Conservation (phyloP, 2,888 invertebrate species). For the Hirtodrosophila cameraria region DNA sequence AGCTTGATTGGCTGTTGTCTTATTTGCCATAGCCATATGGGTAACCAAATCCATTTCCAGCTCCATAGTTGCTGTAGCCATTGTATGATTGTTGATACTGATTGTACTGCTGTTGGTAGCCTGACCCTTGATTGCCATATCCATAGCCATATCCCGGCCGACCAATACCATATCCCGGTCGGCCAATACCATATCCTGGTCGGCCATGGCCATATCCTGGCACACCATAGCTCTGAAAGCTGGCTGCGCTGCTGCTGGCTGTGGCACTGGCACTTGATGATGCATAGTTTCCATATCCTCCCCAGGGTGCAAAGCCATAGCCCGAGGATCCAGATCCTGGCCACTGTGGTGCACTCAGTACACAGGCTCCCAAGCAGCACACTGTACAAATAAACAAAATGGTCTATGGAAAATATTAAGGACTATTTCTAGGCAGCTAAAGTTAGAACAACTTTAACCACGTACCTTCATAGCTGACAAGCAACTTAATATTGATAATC, state of each 20-base stretch:
- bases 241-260: conserved; percentile 56
- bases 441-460: neutral
- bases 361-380: conserved; percentile 19
- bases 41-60: conserved; percentile 37
- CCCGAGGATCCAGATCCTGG: conserved; percentile 40
- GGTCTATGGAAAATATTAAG: conserved; percentile 11
- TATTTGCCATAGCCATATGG: conserved; percentile 51
- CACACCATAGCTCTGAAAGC: conserved; percentile 36
- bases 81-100: too few relatives aligned
- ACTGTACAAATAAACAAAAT: conserved; percentile 20
- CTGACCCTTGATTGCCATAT: conserved; percentile 43
- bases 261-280: conserved; percentile 49
- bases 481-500: conserved; percentile 14
- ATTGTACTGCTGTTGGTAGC: conserved; percentile 46
- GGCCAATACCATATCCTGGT: conserved; percentile 25
- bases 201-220: conserved; percentile 32
- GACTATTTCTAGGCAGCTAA: neutral
- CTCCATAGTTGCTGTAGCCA: conserved; percentile 38
- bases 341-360: conserved; percentile 51
- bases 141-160: conserved; percentile 35
- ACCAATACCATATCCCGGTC: conserved; percentile 43
- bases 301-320: conserved; percentile 65
- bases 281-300: conserved; percentile 59
- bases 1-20: neutral
- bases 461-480: conserved; percentile 59